These are phyloP conservation scores for Anas platyrhynchos DNA, from an alignment of 2,113 vertebrate genomes.

Conservation along the genomic window DNA sequence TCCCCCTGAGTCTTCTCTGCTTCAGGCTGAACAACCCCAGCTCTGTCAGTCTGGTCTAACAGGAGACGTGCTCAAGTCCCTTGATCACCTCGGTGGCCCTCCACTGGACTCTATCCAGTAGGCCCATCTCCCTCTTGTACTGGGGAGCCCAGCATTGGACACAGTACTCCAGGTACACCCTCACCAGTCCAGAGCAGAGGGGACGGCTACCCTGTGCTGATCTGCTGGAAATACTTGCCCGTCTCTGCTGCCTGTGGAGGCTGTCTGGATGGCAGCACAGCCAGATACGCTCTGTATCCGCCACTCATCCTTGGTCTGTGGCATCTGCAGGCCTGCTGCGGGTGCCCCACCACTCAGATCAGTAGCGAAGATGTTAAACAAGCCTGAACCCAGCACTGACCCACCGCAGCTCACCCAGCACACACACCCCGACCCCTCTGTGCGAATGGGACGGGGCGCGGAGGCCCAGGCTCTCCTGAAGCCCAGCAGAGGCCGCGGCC, in stretches of 20 bases:
- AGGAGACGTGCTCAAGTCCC: too few species aligned
- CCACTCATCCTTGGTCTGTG: fast-evolving
- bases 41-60: neutral
- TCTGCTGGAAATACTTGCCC: neutral
- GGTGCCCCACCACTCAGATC: neutral
- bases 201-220: neutral
- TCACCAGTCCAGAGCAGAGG: neutral
- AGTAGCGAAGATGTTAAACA: fast-evolving
- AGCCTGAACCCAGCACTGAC: fast-evolving
- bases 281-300: neutral
- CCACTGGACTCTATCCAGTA: neutral
- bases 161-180: fast-evolving
- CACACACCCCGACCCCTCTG: neutral
- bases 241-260: fast-evolving
- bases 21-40: neutral
- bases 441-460: fast-evolving
- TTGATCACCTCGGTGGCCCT: fast-evolving
- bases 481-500: fast-evolving
- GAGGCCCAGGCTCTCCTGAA: neutral
- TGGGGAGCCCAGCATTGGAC: neutral
- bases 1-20: neutral
- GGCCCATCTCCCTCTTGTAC: fast-evolving
- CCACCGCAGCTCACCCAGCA: neutral
- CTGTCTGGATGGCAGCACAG: fast-evolving
- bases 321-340: fast-evolving